Evolutionary conservation across 2,888 invertebrate genomes (phyloP), one percentile per base, ranked within the genome.

Genomic region (Apamea anceps): DNA sequence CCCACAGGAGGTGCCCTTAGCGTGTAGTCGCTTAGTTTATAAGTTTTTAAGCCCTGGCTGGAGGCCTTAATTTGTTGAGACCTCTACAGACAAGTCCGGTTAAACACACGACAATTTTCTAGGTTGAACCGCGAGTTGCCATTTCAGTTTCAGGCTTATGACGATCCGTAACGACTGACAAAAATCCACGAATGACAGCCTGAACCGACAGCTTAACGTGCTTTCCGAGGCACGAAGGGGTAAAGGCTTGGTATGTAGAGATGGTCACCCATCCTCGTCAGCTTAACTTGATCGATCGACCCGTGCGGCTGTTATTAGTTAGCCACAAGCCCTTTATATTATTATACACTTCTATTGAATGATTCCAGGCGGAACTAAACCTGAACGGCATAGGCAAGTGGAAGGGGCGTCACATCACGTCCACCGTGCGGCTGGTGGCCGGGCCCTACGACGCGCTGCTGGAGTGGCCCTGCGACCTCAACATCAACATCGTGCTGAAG

Each of bases 301-400:
- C 63, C 8, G 3, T 32, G 63, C 32, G 2, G 63, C 32, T 62
- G 28, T 28, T 62, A 62, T 15, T 15, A 15, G 7, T 62, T 60
- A 60, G n/a, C 5, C n/a, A 60, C n/a, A n/a, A 60, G n/a, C 57
- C 25, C 21, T 21, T 13, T 6, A 28, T 37, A 37, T 5, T 37
- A 37, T 4, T 37, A 37, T 15, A 28, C 28, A 37, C 57, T 72
- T 45, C 28, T 70, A 25, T 37, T 62, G 6, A 28, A 10, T 37
- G 12, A 28, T 8, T 62, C 4, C 91, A 98, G 98, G 96, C 98
- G 45, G 97, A 98, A 89, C 93, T 98, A 2, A 97, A 97, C 91
- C 93, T 98, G 48, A 98, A 98, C 92, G 98, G 98, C 12, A 97
- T 98, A 73, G 98, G 98, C 60, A 98, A 98, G 84, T 98, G 98